These are phyloP conservation scores for Lagenorhynchus albirostris DNA, from an alignment of 2,113 vertebrate genomes.

Conservation along the genomic window DNA sequence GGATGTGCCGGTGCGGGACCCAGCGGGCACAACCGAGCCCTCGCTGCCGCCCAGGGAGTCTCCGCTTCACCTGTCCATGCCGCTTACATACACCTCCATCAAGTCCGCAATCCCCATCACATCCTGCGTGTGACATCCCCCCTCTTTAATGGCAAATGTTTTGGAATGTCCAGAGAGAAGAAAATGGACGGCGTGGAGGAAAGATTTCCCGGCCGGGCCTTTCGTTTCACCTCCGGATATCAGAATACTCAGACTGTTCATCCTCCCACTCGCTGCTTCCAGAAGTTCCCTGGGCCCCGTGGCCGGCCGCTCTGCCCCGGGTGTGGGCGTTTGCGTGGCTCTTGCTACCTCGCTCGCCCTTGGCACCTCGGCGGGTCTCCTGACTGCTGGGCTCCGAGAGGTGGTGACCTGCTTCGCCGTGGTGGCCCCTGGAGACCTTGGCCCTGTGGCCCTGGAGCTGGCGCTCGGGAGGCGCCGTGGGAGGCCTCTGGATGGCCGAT, in stretches of 20 bases:
- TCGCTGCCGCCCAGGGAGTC: constrained; percentile 30
- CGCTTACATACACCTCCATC: constrained; percentile 70
- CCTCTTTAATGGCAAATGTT: constrained; percentile 92
- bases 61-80: constrained; percentile 46
- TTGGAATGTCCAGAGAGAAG: constrained; percentile 96
- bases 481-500: constrained; percentile 72
- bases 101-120: constrained; percentile 85
- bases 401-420: constrained; percentile 61
- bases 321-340: constrained; percentile 81
- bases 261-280: constrained; percentile 86
- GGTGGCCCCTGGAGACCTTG: constrained; percentile 78
- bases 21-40: constrained; percentile 54
- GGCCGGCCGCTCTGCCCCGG: constrained; percentile 82
- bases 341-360: constrained; percentile 87
- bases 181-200: constrained; percentile 79
- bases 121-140: constrained; percentile 89
- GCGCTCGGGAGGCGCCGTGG: constrained; percentile 71
- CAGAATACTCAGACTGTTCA: constrained; percentile 89
- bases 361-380: constrained; percentile 82
- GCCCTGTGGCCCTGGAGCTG: constrained; percentile 53
- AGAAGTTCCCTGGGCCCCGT: constrained; percentile 84
- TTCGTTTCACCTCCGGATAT: constrained; percentile 95
- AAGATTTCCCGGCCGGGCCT: constrained; percentile 52
- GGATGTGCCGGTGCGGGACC: constrained; percentile 40
- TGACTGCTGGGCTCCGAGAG: constrained; percentile 81